A percentile compares a stretch with the other conserved stretches of the same genome.
phyloP scores from a whole-genome alignment of 2,113 vertebrate species.

The Acrocephalus arundinaceus region DNA sequence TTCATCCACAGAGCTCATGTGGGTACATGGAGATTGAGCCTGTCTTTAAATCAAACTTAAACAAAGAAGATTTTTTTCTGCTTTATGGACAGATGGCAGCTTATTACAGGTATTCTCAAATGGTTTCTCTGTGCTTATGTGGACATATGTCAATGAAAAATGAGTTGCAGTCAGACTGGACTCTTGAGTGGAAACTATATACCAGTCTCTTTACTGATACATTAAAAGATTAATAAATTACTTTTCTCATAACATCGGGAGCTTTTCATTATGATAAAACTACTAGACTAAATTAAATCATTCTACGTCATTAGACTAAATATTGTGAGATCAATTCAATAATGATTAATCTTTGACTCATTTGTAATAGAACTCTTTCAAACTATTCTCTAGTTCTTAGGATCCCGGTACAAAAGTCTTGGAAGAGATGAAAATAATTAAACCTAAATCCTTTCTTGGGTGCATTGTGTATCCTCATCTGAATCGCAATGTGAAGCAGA shows the following conservation, averaged over 20 bases:
- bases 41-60: slow-evolving; percentile 6
- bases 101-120: slow-evolving; percentile 44
- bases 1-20: background rate
- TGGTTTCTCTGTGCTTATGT: background rate
- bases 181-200: background rate
- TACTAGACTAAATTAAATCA: slow-evolving; percentile 51
- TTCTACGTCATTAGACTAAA: slow-evolving; percentile 54
- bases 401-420: background rate
- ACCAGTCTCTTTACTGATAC: background rate
- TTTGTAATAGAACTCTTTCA: slow-evolving; percentile 22
- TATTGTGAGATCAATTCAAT: slow-evolving; percentile 51
- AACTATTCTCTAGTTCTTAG: background rate
- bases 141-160: slow-evolving; percentile 33
- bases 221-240: slow-evolving; percentile 10
- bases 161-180: background rate
- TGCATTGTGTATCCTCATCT: background rate
- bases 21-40: background rate
- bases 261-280: slow-evolving; percentile 25
- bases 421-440: background rate
- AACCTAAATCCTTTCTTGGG: background rate
- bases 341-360: slow-evolving; percentile 33
- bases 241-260: background rate
- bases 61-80: background rate
- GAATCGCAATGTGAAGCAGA: background rate
- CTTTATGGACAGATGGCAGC: slow-evolving; percentile 35